These are phyloP conservation scores for Drosophila anceps DNA, from an alignment of 2,888 invertebrate genomes.

Conservation along the genomic window DNA sequence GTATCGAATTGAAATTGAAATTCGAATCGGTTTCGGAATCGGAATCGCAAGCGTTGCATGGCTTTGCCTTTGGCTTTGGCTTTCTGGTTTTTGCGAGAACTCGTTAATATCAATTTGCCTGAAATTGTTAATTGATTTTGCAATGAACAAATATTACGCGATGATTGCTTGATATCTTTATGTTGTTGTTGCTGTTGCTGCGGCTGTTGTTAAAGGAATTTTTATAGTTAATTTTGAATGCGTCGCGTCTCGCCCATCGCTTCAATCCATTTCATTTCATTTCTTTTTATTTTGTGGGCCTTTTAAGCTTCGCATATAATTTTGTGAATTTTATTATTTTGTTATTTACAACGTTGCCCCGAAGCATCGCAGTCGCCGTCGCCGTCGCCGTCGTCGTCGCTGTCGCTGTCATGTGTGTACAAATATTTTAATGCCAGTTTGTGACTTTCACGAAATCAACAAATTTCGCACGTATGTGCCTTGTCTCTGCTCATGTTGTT, in stretches of 20 bases:
- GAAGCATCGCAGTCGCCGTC: constrained; percentile 18
- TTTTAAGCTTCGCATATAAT: constrained; percentile 63
- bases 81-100: constrained; percentile 70
- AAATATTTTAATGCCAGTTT: constrained; percentile 66
- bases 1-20: constrained; percentile 42
- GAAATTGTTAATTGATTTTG: constrained; percentile 83
- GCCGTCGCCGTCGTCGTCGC: constrained; percentile 12
- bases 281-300: constrained; percentile 49
- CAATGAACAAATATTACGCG: constrained; percentile 82
- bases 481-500: constrained; percentile 23
- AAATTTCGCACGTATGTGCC: constrained; percentile 65
- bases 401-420: constrained; percentile 34
- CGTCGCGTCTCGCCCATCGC: constrained; percentile 13
- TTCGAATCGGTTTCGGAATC: constrained; percentile 39
- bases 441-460: constrained; percentile 71
- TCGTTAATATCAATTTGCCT: constrained; percentile 83
- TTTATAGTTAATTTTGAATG: constrained; percentile 44
- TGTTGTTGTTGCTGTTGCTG: constrained; percentile 24
- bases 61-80: constrained; percentile 29
- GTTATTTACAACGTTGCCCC: constrained; percentile 66
- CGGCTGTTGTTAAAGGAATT: constrained; percentile 30
- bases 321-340: constrained; percentile 68
- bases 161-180: constrained; percentile 54
- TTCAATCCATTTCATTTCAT: constrained; percentile 6
- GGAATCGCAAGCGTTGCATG: constrained; percentile 51